phyloP scores from a whole-genome alignment of 2,797 vertebrate species.

The Cercopithecus diana region DNA sequence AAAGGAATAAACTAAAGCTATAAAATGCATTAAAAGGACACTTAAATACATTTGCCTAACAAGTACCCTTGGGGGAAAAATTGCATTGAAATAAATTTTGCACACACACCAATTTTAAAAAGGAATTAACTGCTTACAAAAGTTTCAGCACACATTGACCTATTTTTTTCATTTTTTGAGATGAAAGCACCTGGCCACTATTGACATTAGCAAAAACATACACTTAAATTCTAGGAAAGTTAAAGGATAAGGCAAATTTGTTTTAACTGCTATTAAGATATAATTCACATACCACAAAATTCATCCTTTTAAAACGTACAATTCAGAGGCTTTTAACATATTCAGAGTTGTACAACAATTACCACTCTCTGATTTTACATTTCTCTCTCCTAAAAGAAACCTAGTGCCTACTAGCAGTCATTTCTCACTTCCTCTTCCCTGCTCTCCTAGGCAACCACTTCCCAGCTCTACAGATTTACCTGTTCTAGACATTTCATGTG shows the following conservation, averaged over 20 bases:
- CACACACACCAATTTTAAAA: neutral
- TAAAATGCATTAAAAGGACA: slow-evolving; percentile 55
- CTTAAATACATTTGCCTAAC: slow-evolving; percentile 62
- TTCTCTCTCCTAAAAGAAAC: neutral
- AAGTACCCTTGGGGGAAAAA: neutral
- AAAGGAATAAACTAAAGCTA: slow-evolving; percentile 40
- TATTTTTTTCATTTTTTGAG: neutral
- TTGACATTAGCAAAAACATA: neutral
- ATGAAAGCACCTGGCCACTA: neutral
- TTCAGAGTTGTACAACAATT: neutral
- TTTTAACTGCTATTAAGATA: neutral
- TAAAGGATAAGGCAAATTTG: neutral
- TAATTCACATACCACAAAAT: neutral
- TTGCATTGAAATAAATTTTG: neutral
- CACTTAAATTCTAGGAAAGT: neutral
- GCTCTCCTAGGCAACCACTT: neutral
- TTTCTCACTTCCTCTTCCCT: neutral
- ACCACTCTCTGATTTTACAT: neutral
- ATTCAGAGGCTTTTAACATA: neutral
- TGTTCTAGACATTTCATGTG: neutral
- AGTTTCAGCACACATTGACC: neutral
- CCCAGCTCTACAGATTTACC: neutral
- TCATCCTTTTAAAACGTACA: neutral
- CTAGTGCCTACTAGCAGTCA: neutral
- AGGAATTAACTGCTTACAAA: neutral